A percentile compares a stretch with the other conserved stretches of the same genome.
phyloP scores from a whole-genome alignment of 2,113 vertebrate species.

The Athene cunicularia region DNA sequence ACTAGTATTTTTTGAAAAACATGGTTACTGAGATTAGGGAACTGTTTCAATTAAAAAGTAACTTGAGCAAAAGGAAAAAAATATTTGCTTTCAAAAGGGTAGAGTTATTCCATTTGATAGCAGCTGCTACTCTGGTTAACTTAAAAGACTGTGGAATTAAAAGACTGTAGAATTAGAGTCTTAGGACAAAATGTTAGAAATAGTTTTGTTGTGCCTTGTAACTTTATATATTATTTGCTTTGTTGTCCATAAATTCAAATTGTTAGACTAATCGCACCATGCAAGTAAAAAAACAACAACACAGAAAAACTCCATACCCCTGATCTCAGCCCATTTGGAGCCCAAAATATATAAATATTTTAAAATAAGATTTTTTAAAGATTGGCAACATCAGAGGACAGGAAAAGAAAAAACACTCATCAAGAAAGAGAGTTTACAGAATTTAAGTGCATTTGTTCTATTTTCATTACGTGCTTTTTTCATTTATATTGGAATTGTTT shows the following conservation, averaged over 20 bases:
- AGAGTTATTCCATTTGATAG: not conserved
- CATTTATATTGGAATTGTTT: not conserved
- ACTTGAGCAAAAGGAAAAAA: accelerated
- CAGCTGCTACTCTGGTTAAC: not conserved
- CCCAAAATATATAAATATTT: not conserved
- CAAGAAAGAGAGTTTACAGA: not conserved
- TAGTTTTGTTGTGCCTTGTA: not conserved
- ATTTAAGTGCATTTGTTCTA: not conserved
- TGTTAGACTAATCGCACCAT: not conserved
- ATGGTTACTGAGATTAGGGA: not conserved
- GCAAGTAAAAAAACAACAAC: not conserved
- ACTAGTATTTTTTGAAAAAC: not conserved
- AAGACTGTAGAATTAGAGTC: not conserved
- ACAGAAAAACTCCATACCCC: not conserved
- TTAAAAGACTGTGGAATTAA: not conserved
- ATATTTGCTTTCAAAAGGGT: not conserved
- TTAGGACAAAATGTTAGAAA: not conserved
- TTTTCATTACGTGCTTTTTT: not conserved
- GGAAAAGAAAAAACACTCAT: not conserved
- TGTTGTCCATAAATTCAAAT: not conserved
- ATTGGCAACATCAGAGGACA: not conserved
- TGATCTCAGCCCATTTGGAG: not conserved
- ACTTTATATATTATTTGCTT: not conserved
- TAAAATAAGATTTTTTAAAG: not conserved
- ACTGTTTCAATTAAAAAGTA: not conserved